Evolutionary conservation across 2,888 invertebrate genomes (phyloP), one percentile per base, ranked within the genome.

Genomic region (Drepana falcataria): DNA sequence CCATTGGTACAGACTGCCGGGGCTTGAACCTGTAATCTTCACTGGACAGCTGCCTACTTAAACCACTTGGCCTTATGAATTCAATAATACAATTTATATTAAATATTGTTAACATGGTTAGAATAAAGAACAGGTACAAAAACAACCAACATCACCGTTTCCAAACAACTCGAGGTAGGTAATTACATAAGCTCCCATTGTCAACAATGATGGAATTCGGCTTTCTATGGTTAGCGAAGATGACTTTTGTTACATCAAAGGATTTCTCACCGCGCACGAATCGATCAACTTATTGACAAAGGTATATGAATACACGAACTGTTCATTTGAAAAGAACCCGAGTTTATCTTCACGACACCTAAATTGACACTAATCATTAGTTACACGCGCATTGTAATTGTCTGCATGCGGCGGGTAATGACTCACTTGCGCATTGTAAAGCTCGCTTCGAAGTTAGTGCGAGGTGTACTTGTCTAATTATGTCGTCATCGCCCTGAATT

Each of bases 131-230:
- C 40, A 34, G 3, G 3, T 40, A 41, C 40, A 34, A 41, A 51
- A 9, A 40, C 66, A 58, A 61, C 65, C 65, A 75, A 72, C 70
- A 67, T 60, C 63, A 65, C 65, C 66, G 69, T 73, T 69, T 69
- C 75, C 72, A 59, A 70, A 83, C 81, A 83, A 84, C 80, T 65
- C 68, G 56, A 68, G 59, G 66, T 71, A 68, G 59, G 66, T 71
- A 79, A 83, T 87, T 85, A 77, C 76, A 80, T 81, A 85, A 85
- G 69, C 60, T 61, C 60, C 71, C 69, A 77, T 81, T 80, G 81
- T 83, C 83, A 80, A 79, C 79, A 75, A 71, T 74, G 69, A 72
- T 73, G 72, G 74, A 74, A 79, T 79, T 76, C 79, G 72, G 69
- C 84, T 83, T 85, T 83, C 76, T 81, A 79, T 73, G 65, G 71